Conservation (phyloP, 2,797 vertebrate species). For the Cirrhinus mrigala region DNA sequence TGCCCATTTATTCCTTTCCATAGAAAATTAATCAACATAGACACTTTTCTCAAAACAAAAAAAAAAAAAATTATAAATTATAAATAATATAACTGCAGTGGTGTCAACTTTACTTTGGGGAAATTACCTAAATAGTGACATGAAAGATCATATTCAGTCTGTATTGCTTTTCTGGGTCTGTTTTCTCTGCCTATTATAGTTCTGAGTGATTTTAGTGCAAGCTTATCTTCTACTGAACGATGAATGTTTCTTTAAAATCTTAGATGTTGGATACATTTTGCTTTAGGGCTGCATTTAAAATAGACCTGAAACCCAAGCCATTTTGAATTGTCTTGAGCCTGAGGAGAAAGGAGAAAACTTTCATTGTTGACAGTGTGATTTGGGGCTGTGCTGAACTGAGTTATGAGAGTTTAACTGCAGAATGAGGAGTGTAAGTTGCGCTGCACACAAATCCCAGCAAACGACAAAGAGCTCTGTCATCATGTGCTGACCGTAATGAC, state of each 20-base stretch:
- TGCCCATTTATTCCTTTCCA: neutral
- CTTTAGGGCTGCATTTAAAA: neutral
- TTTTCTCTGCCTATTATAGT: neutral
- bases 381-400: slow-evolving; percentile 24
- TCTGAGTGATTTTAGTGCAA: neutral
- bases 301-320: neutral
- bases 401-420: slow-evolving; percentile 72
- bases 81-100: neutral
- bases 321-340: slow-evolving; percentile 52
- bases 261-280: neutral
- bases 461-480: slow-evolving; percentile 62
- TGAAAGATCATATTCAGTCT: neutral
- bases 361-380: slow-evolving; percentile 47
- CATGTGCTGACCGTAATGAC: slow-evolving; percentile 75
- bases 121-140: neutral
- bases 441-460: slow-evolving; percentile 68
- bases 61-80: no score
- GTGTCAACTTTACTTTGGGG: neutral
- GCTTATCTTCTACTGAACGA: neutral
- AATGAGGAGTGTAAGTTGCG: slow-evolving; percentile 61
- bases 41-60: neutral
- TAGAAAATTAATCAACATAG: neutral
- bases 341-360: slow-evolving; percentile 49
- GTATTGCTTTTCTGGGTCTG: neutral
- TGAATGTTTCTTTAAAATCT: neutral